Conservation (phyloP, 1,140 invertebrate species). For the Drosophila ogumai region DNA sequence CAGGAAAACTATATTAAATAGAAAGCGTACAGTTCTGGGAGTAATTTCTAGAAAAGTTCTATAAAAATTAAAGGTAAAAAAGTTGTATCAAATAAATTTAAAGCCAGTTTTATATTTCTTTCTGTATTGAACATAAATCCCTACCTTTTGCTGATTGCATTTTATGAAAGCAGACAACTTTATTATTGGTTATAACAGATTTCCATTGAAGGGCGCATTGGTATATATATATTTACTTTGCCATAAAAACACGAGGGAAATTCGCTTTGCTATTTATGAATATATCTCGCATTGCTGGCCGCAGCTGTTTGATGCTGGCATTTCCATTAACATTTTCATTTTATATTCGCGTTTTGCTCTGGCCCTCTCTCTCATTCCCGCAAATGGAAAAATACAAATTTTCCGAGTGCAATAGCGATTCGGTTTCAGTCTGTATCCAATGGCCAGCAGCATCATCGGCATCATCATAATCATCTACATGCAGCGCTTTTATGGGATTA, state of each 20-base stretch:
- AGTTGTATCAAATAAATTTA: no score
- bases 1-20: neutral
- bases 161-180: conserved; percentile 1
- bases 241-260: neutral
- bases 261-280: conserved; percentile 8
- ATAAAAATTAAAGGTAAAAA: no score
- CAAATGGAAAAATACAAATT: conserved; percentile 36
- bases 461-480: conserved; percentile 15
- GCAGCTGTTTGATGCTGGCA: conserved; percentile 39
- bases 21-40: neutral
- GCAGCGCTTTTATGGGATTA: conserved; percentile 46
- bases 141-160: conserved; percentile 1
- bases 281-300: neutral
- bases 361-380: conserved; percentile 10
- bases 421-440: conserved; percentile 25
- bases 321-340: conserved; percentile 36
- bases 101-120: neutral
- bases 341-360: conserved; percentile 16
- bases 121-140: neutral
- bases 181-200: conserved; percentile 1
- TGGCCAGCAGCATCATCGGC: conserved; percentile 9
- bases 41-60: neutral
- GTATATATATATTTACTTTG: conserved; percentile 1
- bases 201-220: neutral
- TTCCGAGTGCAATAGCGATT: conserved; percentile 13